Evolutionary conservation across 2,888 invertebrate species (phyloP), one percentile per base, ranked within the genome.

Genomic region (Rhingia campestris): DNA sequence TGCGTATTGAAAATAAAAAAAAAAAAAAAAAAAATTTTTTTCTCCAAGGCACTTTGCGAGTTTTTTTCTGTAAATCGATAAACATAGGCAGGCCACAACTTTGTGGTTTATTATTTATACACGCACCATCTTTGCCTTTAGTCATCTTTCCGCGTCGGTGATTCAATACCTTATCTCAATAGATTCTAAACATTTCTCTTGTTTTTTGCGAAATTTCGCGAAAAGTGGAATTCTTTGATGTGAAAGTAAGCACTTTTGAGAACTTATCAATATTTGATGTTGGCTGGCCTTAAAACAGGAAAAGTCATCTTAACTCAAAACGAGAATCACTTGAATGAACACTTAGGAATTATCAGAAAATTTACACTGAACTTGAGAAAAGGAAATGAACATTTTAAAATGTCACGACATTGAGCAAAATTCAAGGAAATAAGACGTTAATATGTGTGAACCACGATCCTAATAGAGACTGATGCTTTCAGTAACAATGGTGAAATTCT

Each of bases 281-380:
- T 33, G 22, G 7, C 33, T 33, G 32, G 43, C 43, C 33, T 6
- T 59, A 33, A 12, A 67, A 66, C 66, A 66, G 58, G 51, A 67
- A 58, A 58, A 75, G 69, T 30, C 14, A 33, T 61, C 12, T 59
- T 39, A 59, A 61, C 41, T 22, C 37, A 39, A 63, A 39, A 37
- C 12, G 53, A 54, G 39, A 58, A 39, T 63, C 63, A 72, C 56
- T 64, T 79, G 39, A 61, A 59, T 47, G 39, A 74, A 66, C 45
- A 53, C 37, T 51, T 49, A 45, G 45, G 66, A 59, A 63, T 12
- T 33, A 45, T 32, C 73, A 45, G 35, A 53, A 61, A 64, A 47
- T 74, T 80, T 74, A 51, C 61, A 61, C 45, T 61, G 33, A 67
- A 67, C 74, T 66, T 67, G 59, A 67, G 7, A 43, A 54, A 54